phyloP scores from a whole-genome alignment of 2,113 vertebrate genomes.

The Ranitomeya variabilis region DNA sequence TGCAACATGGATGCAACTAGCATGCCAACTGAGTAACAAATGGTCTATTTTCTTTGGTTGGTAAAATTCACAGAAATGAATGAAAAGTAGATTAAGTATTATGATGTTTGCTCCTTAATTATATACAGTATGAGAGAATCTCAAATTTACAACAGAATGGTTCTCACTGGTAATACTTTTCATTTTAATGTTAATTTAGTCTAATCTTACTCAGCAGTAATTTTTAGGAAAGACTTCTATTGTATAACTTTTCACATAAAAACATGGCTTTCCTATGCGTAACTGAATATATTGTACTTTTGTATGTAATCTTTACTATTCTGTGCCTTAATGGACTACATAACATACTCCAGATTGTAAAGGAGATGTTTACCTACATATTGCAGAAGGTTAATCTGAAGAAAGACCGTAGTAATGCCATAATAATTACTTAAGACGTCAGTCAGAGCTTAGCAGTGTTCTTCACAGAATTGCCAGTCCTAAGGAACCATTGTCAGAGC shows the following conservation, averaged over 20 bases:
- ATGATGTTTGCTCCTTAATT: not conserved
- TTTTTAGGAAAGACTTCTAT: not conserved
- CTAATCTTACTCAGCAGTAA: not conserved
- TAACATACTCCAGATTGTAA: not conserved
- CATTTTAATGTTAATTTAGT: not conserved
- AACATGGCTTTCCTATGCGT: not conserved
- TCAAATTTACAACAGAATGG: not conserved
- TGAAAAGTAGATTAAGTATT: not conserved
- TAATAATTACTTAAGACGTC: not conserved
- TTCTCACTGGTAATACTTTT: not conserved
- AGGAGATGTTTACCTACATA: not conserved
- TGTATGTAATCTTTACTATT: not conserved
- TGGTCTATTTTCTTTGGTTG: no score
- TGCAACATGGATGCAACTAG: no score
- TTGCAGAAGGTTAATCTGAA: not conserved
- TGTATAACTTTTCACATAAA: not conserved
- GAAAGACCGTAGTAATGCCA: not conserved
- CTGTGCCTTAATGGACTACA: not conserved
- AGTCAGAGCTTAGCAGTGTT: not conserved
- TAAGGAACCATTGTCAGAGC: not conserved
- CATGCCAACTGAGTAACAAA: no score
- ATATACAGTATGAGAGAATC: not conserved
- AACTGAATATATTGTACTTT: not conserved
- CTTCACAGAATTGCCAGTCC: not conserved
- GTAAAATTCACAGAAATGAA: no score